Evolutionary conservation across 2,888 invertebrate genomes (phyloP).

Genomic region (Hemistola chrysoprasaria): DNA sequence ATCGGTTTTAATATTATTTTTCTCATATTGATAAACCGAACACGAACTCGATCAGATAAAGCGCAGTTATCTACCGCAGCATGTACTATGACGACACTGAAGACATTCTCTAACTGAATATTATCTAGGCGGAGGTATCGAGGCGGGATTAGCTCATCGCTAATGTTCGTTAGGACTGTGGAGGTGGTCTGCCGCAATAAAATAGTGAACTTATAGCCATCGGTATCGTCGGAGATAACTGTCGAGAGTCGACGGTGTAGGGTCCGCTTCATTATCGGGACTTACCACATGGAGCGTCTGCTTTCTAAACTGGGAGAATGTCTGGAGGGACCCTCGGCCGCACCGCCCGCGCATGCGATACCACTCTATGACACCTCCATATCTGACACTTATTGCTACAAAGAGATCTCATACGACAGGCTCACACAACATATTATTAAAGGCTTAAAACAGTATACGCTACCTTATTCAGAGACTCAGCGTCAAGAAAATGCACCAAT

Average conservation of each 20-base stretch:
- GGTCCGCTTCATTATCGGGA: constrained; percentile 8
- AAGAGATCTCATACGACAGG: no score
- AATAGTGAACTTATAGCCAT: constrained; percentile 28
- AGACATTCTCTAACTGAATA: background rate
- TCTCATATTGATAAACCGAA: constrained; percentile 16
- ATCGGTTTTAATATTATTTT: constrained; percentile 17
- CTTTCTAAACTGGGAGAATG: constrained; percentile 11
- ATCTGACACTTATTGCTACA: no score
- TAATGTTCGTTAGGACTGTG: constrained; percentile 8
- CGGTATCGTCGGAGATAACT: constrained; percentile 30
- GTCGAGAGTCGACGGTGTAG: constrained; percentile 2
- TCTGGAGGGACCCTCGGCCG: background rate
- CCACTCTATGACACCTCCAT: no score
- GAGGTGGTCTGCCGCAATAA: constrained; percentile 25
- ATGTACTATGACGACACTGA: no score
- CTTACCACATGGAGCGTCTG: constrained; percentile 8
- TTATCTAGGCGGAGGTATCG: background rate
- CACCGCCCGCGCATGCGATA: background rate
- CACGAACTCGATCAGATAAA: constrained; percentile 15
- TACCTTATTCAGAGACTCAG: no score
- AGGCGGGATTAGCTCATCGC: constrained; percentile 4
- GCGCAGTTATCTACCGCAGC: constrained; percentile 11
- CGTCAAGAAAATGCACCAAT: no score
- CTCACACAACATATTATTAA: no score
- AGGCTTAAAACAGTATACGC: no score